A percentile compares a stretch with the other conserved stretches of the same genome.
Conservation (phyloP, 2,797 vertebrate genomes). For the Cyprinodon diabolis region DNA sequence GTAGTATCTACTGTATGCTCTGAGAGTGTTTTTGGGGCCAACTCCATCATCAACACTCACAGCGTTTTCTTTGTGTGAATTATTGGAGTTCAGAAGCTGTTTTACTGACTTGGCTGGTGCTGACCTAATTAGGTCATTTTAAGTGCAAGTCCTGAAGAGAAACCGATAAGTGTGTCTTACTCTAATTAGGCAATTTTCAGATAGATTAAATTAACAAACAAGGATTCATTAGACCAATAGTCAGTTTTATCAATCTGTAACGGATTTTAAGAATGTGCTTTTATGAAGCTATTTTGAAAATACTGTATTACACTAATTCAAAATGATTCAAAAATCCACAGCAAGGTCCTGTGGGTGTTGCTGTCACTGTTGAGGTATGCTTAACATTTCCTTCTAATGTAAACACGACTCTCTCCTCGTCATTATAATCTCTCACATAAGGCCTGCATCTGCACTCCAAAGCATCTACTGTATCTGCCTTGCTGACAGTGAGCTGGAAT, state of each 20-base stretch:
- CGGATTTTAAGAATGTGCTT: background rate
- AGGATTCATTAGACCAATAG: background rate
- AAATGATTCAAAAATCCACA: background rate
- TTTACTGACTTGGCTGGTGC: background rate
- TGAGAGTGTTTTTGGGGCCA: too few species aligned
- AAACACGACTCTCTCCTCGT: constrained; percentile 67
- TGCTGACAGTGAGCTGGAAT: constrained; percentile 32
- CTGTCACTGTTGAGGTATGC: constrained; percentile 71
- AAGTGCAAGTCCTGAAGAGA: background rate
- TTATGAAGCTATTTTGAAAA: background rate
- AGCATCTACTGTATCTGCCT: constrained; percentile 6
- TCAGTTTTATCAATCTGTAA: background rate
- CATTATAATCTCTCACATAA: constrained; percentile 39
- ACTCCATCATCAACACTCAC: too few species aligned
- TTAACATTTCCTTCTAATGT: constrained; percentile 77
- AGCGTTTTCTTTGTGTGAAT: background rate
- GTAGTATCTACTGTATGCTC: background rate
- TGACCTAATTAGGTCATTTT: background rate
- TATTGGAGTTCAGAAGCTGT: background rate
- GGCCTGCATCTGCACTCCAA: constrained; percentile 16
- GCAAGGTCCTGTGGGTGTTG: constrained; percentile 38
- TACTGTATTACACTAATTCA: background rate
- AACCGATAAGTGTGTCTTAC: background rate
- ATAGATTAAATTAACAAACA: background rate
- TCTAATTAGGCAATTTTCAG: background rate